A percentile compares a stretch with the other conserved stretches of the same genome.
These are phyloP conservation scores for Eulemur albifrons DNA, from an alignment of 2,797 vertebrate genomes.

Conservation along the genomic window DNA sequence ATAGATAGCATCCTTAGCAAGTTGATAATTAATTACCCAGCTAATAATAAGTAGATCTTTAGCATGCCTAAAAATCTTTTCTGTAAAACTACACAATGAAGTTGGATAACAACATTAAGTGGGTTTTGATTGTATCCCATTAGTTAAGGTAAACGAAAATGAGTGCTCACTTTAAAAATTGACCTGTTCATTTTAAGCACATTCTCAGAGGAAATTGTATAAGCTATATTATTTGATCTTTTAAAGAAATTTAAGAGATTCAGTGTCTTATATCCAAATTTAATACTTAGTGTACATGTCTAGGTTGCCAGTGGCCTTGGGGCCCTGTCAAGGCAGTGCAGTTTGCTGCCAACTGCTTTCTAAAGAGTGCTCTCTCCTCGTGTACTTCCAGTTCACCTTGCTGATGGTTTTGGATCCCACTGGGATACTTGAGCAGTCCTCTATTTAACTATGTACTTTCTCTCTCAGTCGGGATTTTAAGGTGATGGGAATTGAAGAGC, in stretches of 20 bases:
- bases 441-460: slow-evolving; percentile 35
- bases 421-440: background rate
- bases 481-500: slow-evolving; percentile 16
- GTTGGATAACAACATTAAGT: background rate
- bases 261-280: slow-evolving; percentile 25
- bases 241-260: background rate
- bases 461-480: background rate
- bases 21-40: slow-evolving; percentile 6
- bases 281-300: background rate
- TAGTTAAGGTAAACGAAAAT: slow-evolving; percentile 44
- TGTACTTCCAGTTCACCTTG: background rate
- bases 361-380: background rate
- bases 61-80: slow-evolving; percentile 1
- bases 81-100: background rate
- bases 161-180: slow-evolving; percentile 15
- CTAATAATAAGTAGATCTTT: background rate
- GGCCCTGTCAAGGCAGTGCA: slow-evolving; percentile 34
- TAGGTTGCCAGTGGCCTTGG: background rate
- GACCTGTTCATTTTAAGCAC: slow-evolving; percentile 44
- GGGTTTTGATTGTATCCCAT: slow-evolving; percentile 23
- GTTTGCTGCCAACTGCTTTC: background rate
- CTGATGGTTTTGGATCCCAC: slow-evolving; percentile 20
- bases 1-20: background rate
- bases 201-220: background rate
- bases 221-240: background rate